Percentiles rank a stretch among this genome's conserved stretches.
These are phyloP conservation scores for Ectobius pallidus DNA, from an alignment of 2,888 invertebrate species.

Conservation along the genomic window DNA sequence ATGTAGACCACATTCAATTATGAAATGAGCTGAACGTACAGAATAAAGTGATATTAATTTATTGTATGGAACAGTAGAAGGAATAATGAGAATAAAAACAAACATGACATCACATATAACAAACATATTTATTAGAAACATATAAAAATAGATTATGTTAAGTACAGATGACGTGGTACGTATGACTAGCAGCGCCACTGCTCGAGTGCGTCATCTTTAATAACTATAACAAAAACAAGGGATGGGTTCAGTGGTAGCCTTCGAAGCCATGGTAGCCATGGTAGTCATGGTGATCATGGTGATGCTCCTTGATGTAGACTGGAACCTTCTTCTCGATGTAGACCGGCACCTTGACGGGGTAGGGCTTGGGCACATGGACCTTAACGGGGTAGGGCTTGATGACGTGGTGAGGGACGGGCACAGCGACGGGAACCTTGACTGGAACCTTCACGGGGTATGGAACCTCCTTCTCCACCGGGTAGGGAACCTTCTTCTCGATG, in stretches of 20 bases:
- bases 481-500: constrained; percentile 46
- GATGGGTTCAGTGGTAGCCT: constrained; percentile 6
- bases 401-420: constrained; percentile 59
- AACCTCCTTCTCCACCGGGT: constrained; percentile 55
- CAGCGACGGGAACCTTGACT: constrained; percentile 61
- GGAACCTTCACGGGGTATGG: constrained; percentile 55
- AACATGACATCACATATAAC: too few species aligned
- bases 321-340: constrained; percentile 32
- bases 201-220: too few species aligned
- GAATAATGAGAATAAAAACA: too few species aligned
- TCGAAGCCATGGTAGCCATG: neutral
- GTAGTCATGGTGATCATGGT: neutral
- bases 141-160: too few species aligned
- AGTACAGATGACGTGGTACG: too few species aligned
- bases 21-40: too few species aligned
- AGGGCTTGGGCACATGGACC: constrained; percentile 19
- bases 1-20: too few species aligned
- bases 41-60: too few species aligned
- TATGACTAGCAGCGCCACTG: constrained; percentile 3
- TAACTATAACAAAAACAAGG: too few species aligned
- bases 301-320: constrained; percentile 1
- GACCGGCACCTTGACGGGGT: constrained; percentile 24
- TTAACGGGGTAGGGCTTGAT: constrained; percentile 49
- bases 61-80: too few species aligned
- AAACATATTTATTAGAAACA: too few species aligned